A percentile compares a stretch with the other conserved stretches of the same genome.
These are phyloP conservation scores for Trichogramma dendrolimi DNA, from an alignment of 2,888 invertebrate species.

Conservation along the genomic window DNA sequence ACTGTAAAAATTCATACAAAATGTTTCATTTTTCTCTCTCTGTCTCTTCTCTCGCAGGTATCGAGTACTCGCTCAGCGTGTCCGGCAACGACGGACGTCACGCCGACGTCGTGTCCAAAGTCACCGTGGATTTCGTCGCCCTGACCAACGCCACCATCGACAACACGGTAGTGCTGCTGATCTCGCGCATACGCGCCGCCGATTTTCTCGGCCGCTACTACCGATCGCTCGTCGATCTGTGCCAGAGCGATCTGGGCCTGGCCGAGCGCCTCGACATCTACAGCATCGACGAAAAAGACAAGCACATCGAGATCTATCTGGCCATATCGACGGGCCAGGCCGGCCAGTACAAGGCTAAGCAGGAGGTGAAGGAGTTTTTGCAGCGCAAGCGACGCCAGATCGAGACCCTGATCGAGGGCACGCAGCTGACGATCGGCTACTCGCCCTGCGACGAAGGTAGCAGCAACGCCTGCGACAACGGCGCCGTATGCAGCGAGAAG, in stretches of 20 bases:
- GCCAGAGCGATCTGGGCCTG: conserved; percentile 64
- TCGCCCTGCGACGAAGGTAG: conserved; percentile 62
- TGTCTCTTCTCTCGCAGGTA: conserved; percentile 45
- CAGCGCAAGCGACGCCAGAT: conserved; percentile 64
- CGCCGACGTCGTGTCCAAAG: conserved; percentile 79
- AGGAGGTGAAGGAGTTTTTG: conserved; percentile 63
- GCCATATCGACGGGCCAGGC: conserved; percentile 59
- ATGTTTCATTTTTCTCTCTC: too few species aligned
- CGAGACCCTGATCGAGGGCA: conserved; percentile 60
- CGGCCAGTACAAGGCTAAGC: conserved; percentile 45
- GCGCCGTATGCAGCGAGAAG: conserved; percentile 70
- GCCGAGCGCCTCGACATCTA: conserved; percentile 68
- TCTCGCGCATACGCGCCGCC: conserved; percentile 69
- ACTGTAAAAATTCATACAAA: not conserved
- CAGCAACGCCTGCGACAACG: conserved; percentile 70
- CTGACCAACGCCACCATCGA: conserved; percentile 80
- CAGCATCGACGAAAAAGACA: conserved; percentile 67
- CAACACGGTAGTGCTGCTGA: conserved; percentile 74
- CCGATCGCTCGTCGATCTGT: conserved; percentile 65
- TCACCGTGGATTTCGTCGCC: conserved; percentile 75
- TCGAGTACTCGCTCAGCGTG: conserved; percentile 74
- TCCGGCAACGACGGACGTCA: conserved; percentile 88
- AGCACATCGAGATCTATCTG: conserved; percentile 67
- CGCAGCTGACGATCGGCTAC: conserved; percentile 66
- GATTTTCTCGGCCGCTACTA: conserved; percentile 76